Base-by-base conservation (phyloP, 2,113 vertebrate genomes). In the Falco punctatus region DNA sequence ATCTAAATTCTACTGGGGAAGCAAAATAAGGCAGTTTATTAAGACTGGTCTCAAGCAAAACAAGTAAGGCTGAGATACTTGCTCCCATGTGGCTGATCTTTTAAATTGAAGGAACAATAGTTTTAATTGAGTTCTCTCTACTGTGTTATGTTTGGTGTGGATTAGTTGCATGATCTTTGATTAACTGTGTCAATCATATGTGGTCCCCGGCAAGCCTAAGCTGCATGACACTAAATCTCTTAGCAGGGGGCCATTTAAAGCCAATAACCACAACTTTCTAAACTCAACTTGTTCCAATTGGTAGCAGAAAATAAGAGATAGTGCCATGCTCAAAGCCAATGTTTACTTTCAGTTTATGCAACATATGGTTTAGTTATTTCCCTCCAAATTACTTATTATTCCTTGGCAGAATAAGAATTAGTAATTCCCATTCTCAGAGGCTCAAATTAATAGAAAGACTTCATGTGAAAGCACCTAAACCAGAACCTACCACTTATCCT, bases 121-220 rank as follows among this genome's bases (percentile, higher is more conserved):
- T 94, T 95, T 92, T 97, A 96, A 93, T 88, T 70, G 51, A 95
- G 75, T 96, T 93, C 90, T 71, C 79, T 86, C 55, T 14, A 46
- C 81, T 78, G 55, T 61, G 57, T 69, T 96, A 86, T 55, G 48
- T 65, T 88, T 93, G 64, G 16, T 86, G 55, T n/a, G 55, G 88
- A 90, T 94, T 90, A 96, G 79, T 30, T 83, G 77, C 2, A 2
- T 81, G 93, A 95, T 90, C 93, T 96, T 96, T 86, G 87, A 95
- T 95, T 96, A 96, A 94, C 4, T 84, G 48, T 90, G 59, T 72
- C 97, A 86, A 81, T 97, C 93, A 57, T 35, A 62, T 3, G 27
- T 46, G 33, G 79, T 94, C 91, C 64, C 92, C 46, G 23, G 84
- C 75, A 93, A 83, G 65, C 51, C 30, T 9, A 90, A 96, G 71